A percentile compares a stretch with the other conserved stretches of the same genome.
These are phyloP conservation scores for Mimachlamys varia DNA, from an alignment of 2,888 invertebrate genomes.

Conservation along the genomic window DNA sequence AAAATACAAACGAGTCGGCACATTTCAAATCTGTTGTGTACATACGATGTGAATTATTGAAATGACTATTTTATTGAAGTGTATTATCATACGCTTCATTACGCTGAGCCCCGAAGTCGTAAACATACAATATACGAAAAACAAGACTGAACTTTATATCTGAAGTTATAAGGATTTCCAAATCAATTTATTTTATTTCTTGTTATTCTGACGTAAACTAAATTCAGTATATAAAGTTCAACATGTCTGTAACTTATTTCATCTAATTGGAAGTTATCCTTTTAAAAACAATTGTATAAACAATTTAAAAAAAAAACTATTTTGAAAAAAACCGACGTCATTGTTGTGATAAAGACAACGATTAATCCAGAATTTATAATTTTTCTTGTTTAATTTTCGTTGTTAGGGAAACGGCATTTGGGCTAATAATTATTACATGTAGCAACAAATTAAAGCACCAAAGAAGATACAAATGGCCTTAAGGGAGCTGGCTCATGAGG, in stretches of 20 bases:
- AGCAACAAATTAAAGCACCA: too few species aligned
- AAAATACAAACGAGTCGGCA: neutral
- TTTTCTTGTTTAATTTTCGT: too few species aligned
- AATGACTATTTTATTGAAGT: conserved; percentile 7
- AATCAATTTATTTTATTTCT: neutral
- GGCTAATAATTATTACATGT: too few species aligned
- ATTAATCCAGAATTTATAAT: too few species aligned
- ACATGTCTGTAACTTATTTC: neutral
- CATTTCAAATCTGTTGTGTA: neutral
- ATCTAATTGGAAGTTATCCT: neutral
- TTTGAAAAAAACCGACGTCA: too few species aligned
- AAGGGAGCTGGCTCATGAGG: too few species aligned
- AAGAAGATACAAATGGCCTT: too few species aligned
- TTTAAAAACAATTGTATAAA: too few species aligned
- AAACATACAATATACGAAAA: neutral
- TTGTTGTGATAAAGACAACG: too few species aligned
- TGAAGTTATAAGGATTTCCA: neutral
- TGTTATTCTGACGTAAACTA: neutral
- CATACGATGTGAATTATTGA: neutral
- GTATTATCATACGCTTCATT: neutral
- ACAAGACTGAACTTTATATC: neutral
- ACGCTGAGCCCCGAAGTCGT: neutral
- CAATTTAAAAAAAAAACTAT: too few species aligned
- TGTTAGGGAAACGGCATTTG: too few species aligned
- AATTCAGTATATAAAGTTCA: neutral